Evolutionary conservation across 2,797 vertebrate genomes (phyloP).

Genomic region (Decapterus maruadsi): DNA sequence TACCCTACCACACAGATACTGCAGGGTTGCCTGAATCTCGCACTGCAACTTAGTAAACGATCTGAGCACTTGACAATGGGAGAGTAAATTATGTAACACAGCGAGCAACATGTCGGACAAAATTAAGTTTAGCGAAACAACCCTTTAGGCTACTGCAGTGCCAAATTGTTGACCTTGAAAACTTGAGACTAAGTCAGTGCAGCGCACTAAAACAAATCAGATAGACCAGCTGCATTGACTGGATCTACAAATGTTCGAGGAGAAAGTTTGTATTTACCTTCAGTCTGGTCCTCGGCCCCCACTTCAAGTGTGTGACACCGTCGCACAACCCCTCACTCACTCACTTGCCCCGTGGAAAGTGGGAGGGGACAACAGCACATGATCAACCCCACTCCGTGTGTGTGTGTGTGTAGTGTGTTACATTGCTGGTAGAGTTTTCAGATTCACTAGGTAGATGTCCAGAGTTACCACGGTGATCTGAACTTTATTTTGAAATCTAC

Average conservation of each 20-base stretch:
- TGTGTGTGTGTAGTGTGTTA: no score
- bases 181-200: not conserved
- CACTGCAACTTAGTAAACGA: not conserved
- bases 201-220: not conserved
- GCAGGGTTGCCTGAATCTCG: not conserved
- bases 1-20: no score
- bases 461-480: not conserved
- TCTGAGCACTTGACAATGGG: not conserved
- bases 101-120: not conserved
- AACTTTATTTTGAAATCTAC: not conserved
- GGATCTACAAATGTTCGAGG: not conserved
- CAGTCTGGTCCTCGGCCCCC: accelerated
- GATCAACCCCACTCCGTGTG: no score
- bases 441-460: not conserved
- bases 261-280: conserved; percentile 44
- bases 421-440: not conserved
- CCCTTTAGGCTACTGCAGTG: not conserved
- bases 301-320: conserved; percentile 11
- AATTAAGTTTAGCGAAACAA: not conserved
- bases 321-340: not conserved
- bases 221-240: not conserved
- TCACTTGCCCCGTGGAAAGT: conserved; percentile 3
- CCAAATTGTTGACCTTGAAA: not conserved
- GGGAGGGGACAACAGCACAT: conserved; percentile 26
- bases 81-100: conserved; percentile 20